Base-by-base conservation (phyloP, 1,140 invertebrate genomes). In the Drosophila melanica region DNA sequence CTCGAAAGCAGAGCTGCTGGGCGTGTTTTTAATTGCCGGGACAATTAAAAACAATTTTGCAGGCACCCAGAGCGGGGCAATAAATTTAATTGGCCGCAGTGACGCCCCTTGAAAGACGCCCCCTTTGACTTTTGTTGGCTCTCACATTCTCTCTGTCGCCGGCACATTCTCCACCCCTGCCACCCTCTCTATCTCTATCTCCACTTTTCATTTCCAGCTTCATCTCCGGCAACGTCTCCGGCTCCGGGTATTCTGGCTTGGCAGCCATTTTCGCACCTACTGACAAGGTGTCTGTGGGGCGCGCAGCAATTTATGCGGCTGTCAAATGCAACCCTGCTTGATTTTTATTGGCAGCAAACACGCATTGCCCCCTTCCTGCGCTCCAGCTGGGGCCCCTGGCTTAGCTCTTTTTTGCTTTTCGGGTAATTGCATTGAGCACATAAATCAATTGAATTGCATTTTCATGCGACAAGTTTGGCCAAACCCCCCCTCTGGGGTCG, bases 381-480 rank as follows among this genome's bases (percentile, higher is more conserved):
- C 39, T 10, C 33, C 18, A 7, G 47, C 1, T 27, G 1, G 23
- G 23, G 23, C 5, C 6, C 12, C 47, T 20, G 44, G n/a, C 27
- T 4, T 7, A 23, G 23, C 8, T 47, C 18, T 41, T 30, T 53
- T 50, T 54, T 50, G 67, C 67, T 74, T 79, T 85, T 87, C 60
- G 65, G 81, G 84, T 89, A 89, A 89, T 89, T 89, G 84, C 84
- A 89, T 89, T 81, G 79, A 77, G 77, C 77, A 89, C 84, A 89
- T 89, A 89, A 89, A 89, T 89, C 84, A 89, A 89, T 89, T 89
- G 84, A 84, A 89, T 89, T 89, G 84, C 84, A 89, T 80, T 87
- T 87, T 89, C 84, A 89, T 89, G 77, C 79, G 84, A 87, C 79
- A 84, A 89, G 84, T 89, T 87, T 84, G 77, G 84, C 77, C 84